Evolutionary conservation across 2,888 invertebrate species (phyloP), one percentile per base, ranked within the genome.

Genomic region (Nebria salina): DNA sequence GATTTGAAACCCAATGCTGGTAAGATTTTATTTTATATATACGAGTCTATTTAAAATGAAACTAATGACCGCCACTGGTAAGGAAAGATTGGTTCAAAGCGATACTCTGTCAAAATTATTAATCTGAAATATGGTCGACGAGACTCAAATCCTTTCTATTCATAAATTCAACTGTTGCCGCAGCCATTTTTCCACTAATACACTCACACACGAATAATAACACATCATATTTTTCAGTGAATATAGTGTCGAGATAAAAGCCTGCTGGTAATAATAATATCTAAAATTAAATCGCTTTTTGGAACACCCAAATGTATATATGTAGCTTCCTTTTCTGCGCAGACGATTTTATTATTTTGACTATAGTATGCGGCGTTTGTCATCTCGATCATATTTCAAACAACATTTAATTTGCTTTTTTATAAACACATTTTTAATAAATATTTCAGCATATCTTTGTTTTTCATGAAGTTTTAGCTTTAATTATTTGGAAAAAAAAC

Each of bases 231-330:
- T 54, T 54, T 79, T 79, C 73, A 54, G 79, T 79, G 79, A 54
- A 8, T 54, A 54, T 54, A 13, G 54, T 54, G 54, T 43, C 75
- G 65, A 13, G 79, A 75, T 75, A 79, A 79, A 74, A 79, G 79
- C 79, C 34, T 64, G 42, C 15, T 64, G 80, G 75, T 80, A 80
- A 80, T 80, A 80, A 80, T 80, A 80, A 80, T 80, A 80, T 80
- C 80, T 80, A 80, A 80, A 80, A 80, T 80, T 80, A 80, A 75
- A 75, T 80, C 41, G 80, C 72, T 54, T 54, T 80, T 80, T 80
- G 75, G 75, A 80, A 75, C 80, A 74, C 43, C 73, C 74, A 15
- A 43, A 26, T 54, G 54, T 54, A 54, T 54, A 9, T 9, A 9
- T 9, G 43, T 6, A 54, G 34, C 34, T 34, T 34, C 34, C 34